Conservation (phyloP, 2,113 vertebrate genomes). For the Zosterops japonicus region DNA sequence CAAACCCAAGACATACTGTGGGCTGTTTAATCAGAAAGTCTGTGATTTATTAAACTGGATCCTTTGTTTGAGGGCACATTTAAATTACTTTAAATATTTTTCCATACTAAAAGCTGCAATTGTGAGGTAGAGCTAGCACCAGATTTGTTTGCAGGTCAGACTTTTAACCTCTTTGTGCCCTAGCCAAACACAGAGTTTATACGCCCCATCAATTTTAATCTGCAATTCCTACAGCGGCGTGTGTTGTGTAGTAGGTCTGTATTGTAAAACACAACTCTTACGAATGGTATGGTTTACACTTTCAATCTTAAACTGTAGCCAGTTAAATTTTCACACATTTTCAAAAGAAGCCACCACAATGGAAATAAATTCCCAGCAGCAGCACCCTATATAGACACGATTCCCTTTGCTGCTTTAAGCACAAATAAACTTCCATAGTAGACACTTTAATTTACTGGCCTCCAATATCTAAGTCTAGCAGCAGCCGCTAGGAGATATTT, state of each 20-base stretch:
- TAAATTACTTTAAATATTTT: background rate
- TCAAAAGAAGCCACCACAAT: constrained; percentile 29
- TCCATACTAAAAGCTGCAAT: background rate
- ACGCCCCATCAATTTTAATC: constrained; percentile 51
- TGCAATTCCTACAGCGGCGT: background rate
- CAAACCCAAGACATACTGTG: background rate
- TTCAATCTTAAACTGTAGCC: constrained; percentile 4
- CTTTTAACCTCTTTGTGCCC: constrained; percentile 25
- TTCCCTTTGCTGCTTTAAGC: background rate
- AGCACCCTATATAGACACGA: background rate
- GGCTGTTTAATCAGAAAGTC: background rate
- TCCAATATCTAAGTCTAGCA: background rate
- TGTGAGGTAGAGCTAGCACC: background rate
- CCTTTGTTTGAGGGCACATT: background rate
- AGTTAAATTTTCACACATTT: constrained; percentile 51
- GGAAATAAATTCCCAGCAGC: background rate
- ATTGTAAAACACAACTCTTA: constrained; percentile 35
- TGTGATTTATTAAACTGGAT: background rate
- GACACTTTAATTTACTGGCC: constrained; percentile 2
- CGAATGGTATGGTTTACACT: background rate
- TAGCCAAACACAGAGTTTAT: constrained; percentile 19
- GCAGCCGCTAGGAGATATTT: background rate
- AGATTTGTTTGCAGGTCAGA: constrained; percentile 37
- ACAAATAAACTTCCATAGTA: background rate
- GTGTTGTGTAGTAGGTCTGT: background rate